A percentile compares a stretch with the other conserved stretches of the same genome.
Conservation (phyloP, 2,888 invertebrate genomes). For the Phortica magna region DNA sequence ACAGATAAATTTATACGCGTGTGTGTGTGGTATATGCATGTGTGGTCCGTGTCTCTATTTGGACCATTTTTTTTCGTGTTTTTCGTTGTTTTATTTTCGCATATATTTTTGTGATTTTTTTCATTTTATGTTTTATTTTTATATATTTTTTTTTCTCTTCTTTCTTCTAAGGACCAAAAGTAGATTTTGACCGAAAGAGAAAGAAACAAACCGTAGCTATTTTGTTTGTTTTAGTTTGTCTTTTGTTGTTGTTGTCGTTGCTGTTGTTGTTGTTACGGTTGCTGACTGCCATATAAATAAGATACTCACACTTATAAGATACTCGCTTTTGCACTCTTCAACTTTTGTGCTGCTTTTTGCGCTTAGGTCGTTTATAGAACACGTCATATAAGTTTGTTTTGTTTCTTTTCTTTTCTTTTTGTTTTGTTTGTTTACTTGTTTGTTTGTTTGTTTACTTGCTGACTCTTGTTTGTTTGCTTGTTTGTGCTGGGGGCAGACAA, state of each 20-base stretch:
- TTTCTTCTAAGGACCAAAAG: not conserved
- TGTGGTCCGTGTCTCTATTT: conserved; percentile 1
- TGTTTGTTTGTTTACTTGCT: not conserved
- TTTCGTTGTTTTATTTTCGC: not conserved
- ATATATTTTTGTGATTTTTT: not conserved
- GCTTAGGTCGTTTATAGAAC: not conserved
- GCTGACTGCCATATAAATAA: conserved; percentile 5
- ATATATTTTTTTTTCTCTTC: not conserved
- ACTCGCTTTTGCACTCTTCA: not conserved
- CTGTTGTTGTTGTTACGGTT: not conserved
- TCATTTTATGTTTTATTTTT: not conserved
- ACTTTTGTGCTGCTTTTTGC: not conserved
- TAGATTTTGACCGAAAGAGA: not conserved
- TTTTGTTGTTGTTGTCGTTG: not conserved
- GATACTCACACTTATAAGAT: not conserved
- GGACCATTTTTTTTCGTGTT: conserved; percentile 7
- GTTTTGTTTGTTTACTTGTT: conserved; percentile 14
- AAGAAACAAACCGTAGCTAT: not conserved
- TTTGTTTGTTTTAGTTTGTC: conserved; percentile 12
- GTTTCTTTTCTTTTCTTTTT: too few relatives aligned
- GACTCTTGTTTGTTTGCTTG: conserved; percentile 9
- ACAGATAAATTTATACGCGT: not conserved
- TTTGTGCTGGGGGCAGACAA: conserved; percentile 46
- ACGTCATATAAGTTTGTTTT: not conserved
- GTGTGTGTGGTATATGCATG: not conserved